These are phyloP conservation scores for Spea hammondii DNA, from an alignment of 2,797 vertebrate species.

Conservation along the genomic window DNA sequence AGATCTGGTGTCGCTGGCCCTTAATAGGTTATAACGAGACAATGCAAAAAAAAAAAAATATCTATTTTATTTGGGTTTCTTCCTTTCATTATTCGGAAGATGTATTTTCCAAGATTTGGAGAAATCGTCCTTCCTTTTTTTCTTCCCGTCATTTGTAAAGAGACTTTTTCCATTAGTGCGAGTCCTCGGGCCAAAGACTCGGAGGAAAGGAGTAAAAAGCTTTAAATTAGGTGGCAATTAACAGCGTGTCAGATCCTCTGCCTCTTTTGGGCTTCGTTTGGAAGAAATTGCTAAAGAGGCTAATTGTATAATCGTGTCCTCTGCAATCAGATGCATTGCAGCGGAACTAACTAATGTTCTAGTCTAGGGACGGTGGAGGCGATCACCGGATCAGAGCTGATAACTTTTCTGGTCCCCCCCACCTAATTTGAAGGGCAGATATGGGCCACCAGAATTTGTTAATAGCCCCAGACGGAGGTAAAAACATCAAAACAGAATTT, in stretches of 20 bases:
- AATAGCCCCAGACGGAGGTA: too few species aligned
- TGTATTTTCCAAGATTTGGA: neutral
- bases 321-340: neutral
- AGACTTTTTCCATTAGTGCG: slow-evolving; percentile 22
- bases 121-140: neutral
- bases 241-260: slow-evolving; percentile 1
- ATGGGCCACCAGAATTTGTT: too few species aligned
- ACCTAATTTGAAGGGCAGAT: too few species aligned
- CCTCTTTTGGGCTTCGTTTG: neutral
- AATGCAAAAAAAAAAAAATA: neutral
- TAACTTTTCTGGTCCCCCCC: too few species aligned
- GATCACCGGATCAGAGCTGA: too few species aligned
- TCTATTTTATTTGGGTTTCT: neutral
- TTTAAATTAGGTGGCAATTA: slow-evolving; percentile 26
- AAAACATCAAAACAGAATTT: too few species aligned
- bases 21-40: neutral
- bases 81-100: neutral
- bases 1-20: neutral
- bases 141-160: slow-evolving; percentile 1
- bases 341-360: neutral
- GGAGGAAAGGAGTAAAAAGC: neutral
- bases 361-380: too few species aligned
- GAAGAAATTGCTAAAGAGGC: too few species aligned
- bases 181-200: neutral
- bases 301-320: neutral